Base-by-base conservation (phyloP, 2,888 invertebrate genomes). In the Ophion costatus region DNA sequence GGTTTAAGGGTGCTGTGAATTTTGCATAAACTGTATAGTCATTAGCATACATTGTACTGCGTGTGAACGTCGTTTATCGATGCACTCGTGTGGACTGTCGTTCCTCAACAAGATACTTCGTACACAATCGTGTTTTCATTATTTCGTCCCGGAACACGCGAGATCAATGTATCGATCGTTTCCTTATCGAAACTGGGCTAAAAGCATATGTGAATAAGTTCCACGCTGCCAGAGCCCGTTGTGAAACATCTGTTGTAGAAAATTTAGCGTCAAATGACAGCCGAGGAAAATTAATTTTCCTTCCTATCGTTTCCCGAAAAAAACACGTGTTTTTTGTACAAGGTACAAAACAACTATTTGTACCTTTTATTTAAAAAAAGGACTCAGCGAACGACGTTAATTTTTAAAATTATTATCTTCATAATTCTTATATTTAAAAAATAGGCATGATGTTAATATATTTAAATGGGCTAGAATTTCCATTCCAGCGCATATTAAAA, bases 161-260 rank as follows among this genome's bases (percentile, higher is more conserved):
- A 79, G 82, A 82, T 84, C 84, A 79, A 84, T 84, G 71, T 74
- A 84, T 84, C 84, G 84, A 84, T 84, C 74, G n/a, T 38, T 22
- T 20, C 74, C 71, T 70, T 71, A 66, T 75, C 56, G 66, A 24
- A 82, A 84, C 75, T 79, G 71, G 78, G 71, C 78, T 81, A 63
- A 17, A 77, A 67, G 56, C 42, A 64, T 38, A 38, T 57, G 59
- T 10, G 74, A 75, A 74, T 59, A 64, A 81, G 70, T 79, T 75
- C 70, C 56, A 78, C 67, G 42, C 71, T 20, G 38, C 22, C 45
- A 33, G 17, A 63, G 67, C 29, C 11, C 24, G 20, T 64, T 61
- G 57, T 70, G 66, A 56, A 71, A 78, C 57, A 78, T 71, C 74
- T 24, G 82, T 71, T 66, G 11, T 61, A 33, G n/a, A 29, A 71